A percentile compares a stretch with the other conserved stretches of the same genome.
Conservation (phyloP, 2,113 vertebrate genomes). For the Piprites chloris region DNA sequence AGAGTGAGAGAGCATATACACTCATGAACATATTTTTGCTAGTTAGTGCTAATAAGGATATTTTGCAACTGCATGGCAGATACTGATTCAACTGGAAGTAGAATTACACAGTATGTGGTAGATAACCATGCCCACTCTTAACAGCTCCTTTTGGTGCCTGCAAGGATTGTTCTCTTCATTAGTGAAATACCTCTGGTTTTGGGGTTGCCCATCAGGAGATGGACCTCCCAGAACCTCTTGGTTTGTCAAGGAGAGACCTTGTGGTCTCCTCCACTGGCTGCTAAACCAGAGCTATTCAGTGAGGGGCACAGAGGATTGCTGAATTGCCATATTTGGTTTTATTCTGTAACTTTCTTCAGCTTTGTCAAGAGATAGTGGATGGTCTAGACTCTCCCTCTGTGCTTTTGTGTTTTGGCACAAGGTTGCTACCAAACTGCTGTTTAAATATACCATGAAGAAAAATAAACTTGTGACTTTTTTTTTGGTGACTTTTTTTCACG, state of each 20-base stretch:
- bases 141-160: not conserved
- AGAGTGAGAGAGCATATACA: not conserved
- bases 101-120: not conserved
- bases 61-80: not conserved
- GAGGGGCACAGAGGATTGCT: not conserved
- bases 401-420: not conserved
- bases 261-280: not conserved
- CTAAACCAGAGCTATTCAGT: not conserved
- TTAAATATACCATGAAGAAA: not conserved
- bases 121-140: not conserved
- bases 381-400: not conserved
- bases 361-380: not conserved
- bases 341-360: not conserved
- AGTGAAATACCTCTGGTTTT: not conserved
- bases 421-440: not conserved
- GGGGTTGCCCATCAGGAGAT: not conserved
- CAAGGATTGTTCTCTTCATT: not conserved
- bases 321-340: not conserved
- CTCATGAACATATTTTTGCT: conserved; percentile 16
- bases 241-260: not conserved
- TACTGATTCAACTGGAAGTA: not conserved
- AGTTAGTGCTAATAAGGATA: not conserved
- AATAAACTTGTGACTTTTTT: not conserved
- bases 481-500: not conserved
- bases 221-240: not conserved